Evolutionary conservation across 2,797 vertebrate genomes (phyloP), one percentile per base, ranked within the genome.

Genomic region (Bradypodion ventrale): DNA sequence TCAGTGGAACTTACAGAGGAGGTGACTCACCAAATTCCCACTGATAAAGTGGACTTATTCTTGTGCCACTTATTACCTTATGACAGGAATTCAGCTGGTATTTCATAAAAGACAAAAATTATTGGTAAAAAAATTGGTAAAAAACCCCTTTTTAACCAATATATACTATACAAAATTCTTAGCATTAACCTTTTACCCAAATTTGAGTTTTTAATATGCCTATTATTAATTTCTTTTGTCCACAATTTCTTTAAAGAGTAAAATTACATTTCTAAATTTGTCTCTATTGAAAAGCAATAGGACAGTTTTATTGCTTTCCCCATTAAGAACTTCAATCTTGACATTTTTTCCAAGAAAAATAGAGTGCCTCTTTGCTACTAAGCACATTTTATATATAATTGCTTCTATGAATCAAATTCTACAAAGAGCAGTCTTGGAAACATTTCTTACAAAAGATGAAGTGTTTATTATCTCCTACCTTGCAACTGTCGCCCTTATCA

Each of bases 381-480:
- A 1, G 74, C 15, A 42, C 25, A 68, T 83, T 73, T 86, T 0
- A 66, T 49, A 70, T 69, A 90, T 84, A 79, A 75, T 81, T 52
- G 85, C 68, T 90, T 87, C 80, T 88, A 83, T 63, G n/a, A 92
- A 88, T 80, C 3, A 84, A 91, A 86, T 77, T 65, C 40, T 49
- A 75, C 59, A 62, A 84, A 66, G 12, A 25, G 10, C 15, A n/a
- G 0, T 13, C 25, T 76, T 69, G 37, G 72, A 89, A 91, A 75
- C 29, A 78, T 25, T 83, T 87, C 83, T 79, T 87, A 62, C 63
- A 87, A 89, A 49, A 92, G 88, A 90, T 90, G 27, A 87, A 87
- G 80, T 27, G 32, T 8, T 15, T 85, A 78, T 83, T 85, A 90
- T 87, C 35, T 92, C 96, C 91, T 96, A 96, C 96, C 96, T 96